phyloP scores from a whole-genome alignment of 2,113 vertebrate genomes.

The Chloropsis hardwickii region DNA sequence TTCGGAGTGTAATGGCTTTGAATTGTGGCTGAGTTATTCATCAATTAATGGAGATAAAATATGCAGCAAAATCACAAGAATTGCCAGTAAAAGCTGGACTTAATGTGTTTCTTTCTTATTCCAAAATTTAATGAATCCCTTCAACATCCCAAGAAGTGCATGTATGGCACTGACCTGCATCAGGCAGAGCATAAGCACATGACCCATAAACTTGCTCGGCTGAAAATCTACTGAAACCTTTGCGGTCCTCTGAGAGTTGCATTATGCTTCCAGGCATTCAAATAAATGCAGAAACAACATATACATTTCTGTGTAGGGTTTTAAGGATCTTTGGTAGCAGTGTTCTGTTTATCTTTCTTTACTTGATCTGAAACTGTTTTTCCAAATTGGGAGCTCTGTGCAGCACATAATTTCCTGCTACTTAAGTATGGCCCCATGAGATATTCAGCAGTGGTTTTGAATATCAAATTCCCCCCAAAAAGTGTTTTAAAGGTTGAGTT shows the following conservation, averaged over 20 bases:
- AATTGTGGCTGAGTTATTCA: not conserved
- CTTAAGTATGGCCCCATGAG: not conserved
- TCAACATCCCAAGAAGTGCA: not conserved
- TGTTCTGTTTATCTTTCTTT: not conserved
- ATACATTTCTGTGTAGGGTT: not conserved
- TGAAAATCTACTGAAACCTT: not conserved
- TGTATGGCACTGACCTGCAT: not conserved
- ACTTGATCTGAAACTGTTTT: not conserved
- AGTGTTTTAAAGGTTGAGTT: not conserved
- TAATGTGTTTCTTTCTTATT: not conserved
- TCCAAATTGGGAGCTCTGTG: not conserved
- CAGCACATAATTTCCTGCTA: not conserved
- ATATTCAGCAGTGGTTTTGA: not conserved
- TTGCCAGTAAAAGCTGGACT: not conserved
- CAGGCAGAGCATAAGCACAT: not conserved
- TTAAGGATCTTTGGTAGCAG: not conserved
- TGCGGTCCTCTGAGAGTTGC: not conserved
- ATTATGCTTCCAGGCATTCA: not conserved
- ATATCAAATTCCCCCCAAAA: not conserved
- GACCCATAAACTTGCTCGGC: accelerated
- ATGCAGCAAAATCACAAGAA: not conserved
- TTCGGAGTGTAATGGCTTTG: not conserved
- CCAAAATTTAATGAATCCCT: not conserved
- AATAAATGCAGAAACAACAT: not conserved
- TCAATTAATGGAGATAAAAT: not conserved